Percentiles rank a stretch among this genome's conserved stretches.
These are phyloP conservation scores for Mionectes olivaceus DNA, from an alignment of 2,797 vertebrate genomes.

Conservation along the genomic window DNA sequence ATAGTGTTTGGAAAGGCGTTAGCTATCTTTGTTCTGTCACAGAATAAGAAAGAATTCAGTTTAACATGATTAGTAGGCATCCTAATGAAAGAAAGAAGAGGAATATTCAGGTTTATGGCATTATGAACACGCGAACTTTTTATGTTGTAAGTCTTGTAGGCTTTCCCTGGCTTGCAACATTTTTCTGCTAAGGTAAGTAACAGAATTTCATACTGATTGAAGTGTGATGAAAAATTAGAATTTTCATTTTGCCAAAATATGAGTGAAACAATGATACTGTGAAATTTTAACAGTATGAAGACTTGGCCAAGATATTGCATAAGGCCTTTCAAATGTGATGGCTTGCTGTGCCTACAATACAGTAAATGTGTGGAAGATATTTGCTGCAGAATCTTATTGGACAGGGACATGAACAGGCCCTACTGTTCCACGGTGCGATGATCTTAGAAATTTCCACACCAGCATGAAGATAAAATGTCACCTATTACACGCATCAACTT, in stretches of 20 bases:
- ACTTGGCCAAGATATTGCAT: background rate
- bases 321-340: background rate
- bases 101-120: background rate
- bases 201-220: background rate
- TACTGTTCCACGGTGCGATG: background rate
- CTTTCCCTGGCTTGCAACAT: background rate
- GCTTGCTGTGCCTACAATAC: background rate
- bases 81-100: background rate
- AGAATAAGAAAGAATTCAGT: background rate
- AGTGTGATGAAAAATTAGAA: background rate
- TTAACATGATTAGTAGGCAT: background rate
- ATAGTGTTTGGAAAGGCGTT: background rate
- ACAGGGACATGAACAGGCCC: background rate
- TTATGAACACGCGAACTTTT: background rate
- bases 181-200: background rate
- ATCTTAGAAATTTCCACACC: background rate
- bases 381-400: background rate
- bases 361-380: background rate
- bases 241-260: background rate
- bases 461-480: background rate
- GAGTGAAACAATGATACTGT: accelerated
- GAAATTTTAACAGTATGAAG: background rate
- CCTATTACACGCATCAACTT: background rate
- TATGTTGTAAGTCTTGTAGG: background rate
- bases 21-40: slow-evolving; percentile 12